Evolutionary conservation across 2,888 invertebrate genomes (phyloP).

Genomic region (Pachliopta kotzebuea): DNA sequence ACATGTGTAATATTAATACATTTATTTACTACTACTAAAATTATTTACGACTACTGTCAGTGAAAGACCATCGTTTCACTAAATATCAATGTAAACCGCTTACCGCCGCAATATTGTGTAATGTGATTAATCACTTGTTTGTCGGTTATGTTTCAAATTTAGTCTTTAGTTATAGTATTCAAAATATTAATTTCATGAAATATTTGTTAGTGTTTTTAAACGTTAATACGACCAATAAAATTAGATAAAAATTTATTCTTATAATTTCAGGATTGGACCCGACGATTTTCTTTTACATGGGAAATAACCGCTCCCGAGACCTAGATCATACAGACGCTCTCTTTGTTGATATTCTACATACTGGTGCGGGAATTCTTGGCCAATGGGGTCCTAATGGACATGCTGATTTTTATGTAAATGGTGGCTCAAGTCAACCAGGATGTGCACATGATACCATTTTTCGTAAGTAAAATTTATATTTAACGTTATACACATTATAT

Average conservation of each 20-base stretch:
- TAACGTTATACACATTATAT: too few relatives aligned
- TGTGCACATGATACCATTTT: constrained; percentile 91
- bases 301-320: constrained; percentile 88
- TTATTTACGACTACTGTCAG: neutral
- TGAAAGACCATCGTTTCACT: too few relatives aligned
- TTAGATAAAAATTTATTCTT: neutral
- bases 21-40: neutral
- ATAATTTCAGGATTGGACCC: constrained; percentile 86
- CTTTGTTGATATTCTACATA: constrained; percentile 91
- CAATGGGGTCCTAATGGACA: constrained; percentile 95
- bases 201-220: too few relatives aligned
- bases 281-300: constrained; percentile 92
- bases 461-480: constrained; percentile 80
- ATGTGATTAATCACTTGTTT: neutral
- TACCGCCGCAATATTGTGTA: neutral
- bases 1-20: too few relatives aligned
- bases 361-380: constrained; percentile 92
- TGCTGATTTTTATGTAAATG: constrained; percentile 94
- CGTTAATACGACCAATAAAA: too few relatives aligned
- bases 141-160: neutral
- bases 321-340: constrained; percentile 89
- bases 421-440: constrained; percentile 93
- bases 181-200: neutral
- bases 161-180: neutral
- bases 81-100: neutral